phyloP scores from a whole-genome alignment of 2,888 invertebrate species.

The Chrysolina oricalcia region DNA sequence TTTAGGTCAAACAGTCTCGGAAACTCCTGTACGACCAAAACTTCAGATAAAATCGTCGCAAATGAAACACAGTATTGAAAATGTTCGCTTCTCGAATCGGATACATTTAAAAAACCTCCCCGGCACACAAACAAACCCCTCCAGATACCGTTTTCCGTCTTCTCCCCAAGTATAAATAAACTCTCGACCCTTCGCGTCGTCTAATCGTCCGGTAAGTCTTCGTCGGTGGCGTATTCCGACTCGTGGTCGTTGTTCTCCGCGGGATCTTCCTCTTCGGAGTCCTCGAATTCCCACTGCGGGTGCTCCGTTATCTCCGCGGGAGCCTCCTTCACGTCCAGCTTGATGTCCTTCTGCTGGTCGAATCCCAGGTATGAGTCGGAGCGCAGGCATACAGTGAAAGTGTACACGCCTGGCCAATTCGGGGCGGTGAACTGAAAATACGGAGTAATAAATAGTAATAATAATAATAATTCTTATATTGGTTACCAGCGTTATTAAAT shows the following conservation, averaged over 20 bases:
- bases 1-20: too few species aligned
- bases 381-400: slow-evolving; percentile 92
- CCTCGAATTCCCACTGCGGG: slow-evolving; percentile 98
- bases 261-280: slow-evolving; percentile 86
- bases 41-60: too few species aligned
- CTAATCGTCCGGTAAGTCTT: slow-evolving; percentile 75
- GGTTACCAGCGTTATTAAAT: too few species aligned
- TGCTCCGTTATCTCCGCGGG: slow-evolving; percentile 91
- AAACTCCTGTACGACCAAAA: too few species aligned
- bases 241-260: slow-evolving; percentile 77
- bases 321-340: slow-evolving; percentile 97
- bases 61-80: too few species aligned
- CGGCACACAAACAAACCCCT: too few species aligned
- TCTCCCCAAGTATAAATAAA: not conserved
- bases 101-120: too few species aligned
- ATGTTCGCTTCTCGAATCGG: too few species aligned
- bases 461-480: too few species aligned
- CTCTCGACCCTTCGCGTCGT: not conserved
- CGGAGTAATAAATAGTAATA: too few species aligned
- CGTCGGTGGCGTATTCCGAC: slow-evolving; percentile 81
- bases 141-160: not conserved
- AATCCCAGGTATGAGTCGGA: slow-evolving; percentile 98
- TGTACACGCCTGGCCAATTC: slow-evolving; percentile 92
- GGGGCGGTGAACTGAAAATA: slow-evolving; percentile 89
- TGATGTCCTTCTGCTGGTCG: slow-evolving; percentile 95